These are phyloP conservation scores for Lordiphosa fenestrarum DNA, from an alignment of 2,888 invertebrate genomes.

Conservation along the genomic window DNA sequence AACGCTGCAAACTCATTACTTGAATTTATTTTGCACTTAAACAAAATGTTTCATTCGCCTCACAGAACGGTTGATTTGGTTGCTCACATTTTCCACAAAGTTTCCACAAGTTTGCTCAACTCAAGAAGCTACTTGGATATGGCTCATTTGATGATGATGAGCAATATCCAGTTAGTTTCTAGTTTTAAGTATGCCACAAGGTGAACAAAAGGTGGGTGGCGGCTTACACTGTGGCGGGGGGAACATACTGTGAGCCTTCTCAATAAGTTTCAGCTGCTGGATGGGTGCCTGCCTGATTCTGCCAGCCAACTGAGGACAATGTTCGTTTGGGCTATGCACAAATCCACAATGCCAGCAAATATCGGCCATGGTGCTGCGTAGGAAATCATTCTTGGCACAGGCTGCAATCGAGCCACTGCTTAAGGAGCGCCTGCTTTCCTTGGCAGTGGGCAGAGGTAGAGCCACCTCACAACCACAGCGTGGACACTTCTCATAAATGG, in stretches of 20 bases:
- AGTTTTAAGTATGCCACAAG: conserved; percentile 1
- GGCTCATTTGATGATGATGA: conserved; percentile 7
- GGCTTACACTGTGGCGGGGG: not conserved
- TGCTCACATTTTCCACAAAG: conserved; percentile 28
- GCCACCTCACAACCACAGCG: conserved; percentile 34
- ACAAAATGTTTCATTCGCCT: conserved; percentile 73
- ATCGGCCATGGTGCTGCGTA: conserved; percentile 7
- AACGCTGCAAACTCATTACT: conserved; percentile 71
- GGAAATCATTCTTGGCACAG: conserved; percentile 33
- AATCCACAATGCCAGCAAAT: conserved; percentile 47
- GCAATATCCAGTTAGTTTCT: not conserved
- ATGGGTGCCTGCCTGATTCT: not conserved
- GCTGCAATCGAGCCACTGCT: conserved; percentile 30
- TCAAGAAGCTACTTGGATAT: conserved; percentile 17
- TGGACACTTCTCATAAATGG: conserved; percentile 23
- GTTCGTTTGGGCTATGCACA: conserved; percentile 20
- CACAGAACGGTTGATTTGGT: conserved; percentile 40
- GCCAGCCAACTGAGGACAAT: conserved; percentile 25
- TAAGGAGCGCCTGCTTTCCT: too few relatives aligned
- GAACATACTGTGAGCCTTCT: not conserved
- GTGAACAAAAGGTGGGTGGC: conserved; percentile 7
- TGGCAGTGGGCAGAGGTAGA: not conserved
- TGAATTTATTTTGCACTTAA: conserved; percentile 75
- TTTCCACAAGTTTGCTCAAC: conserved; percentile 8
- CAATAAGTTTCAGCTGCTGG: conserved; percentile 23